Conservation (phyloP, 2,113 vertebrate genomes). For the Platysternon megacephalum region DNA sequence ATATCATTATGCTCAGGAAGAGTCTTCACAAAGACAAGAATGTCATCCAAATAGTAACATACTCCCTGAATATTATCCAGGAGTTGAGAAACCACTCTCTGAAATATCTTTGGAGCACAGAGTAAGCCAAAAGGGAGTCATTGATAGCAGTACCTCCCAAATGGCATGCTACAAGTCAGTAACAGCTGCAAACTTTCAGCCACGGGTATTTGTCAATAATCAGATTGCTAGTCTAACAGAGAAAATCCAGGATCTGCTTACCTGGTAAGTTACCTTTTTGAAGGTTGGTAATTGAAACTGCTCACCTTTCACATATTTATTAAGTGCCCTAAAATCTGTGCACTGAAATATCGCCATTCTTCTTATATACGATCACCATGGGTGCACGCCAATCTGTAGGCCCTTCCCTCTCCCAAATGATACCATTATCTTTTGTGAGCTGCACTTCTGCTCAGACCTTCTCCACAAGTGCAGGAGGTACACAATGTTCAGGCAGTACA, state of each 20-base stretch:
- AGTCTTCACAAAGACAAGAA: background rate
- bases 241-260: too few relatives aligned
- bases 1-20: background rate
- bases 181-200: background rate
- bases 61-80: background rate
- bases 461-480: background rate
- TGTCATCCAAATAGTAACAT: background rate
- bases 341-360: too few relatives aligned
- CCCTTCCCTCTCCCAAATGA: background rate
- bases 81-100: background rate
- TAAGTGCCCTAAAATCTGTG: too few relatives aligned
- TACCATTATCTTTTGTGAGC: background rate
- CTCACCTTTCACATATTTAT: too few relatives aligned
- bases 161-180: background rate
- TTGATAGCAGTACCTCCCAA: background rate
- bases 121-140: background rate
- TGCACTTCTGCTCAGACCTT: background rate
- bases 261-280: too few relatives aligned
- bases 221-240: too few relatives aligned
- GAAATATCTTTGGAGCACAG: background rate
- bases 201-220: too few relatives aligned
- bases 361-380: too few relatives aligned
- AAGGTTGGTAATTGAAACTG: too few relatives aligned
- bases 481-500: background rate
- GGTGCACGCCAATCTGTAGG: too few relatives aligned